A percentile compares a stretch with the other conserved stretches of the same genome.
phyloP scores from a whole-genome alignment of 2,797 vertebrate genomes.

The Argentina silus region DNA sequence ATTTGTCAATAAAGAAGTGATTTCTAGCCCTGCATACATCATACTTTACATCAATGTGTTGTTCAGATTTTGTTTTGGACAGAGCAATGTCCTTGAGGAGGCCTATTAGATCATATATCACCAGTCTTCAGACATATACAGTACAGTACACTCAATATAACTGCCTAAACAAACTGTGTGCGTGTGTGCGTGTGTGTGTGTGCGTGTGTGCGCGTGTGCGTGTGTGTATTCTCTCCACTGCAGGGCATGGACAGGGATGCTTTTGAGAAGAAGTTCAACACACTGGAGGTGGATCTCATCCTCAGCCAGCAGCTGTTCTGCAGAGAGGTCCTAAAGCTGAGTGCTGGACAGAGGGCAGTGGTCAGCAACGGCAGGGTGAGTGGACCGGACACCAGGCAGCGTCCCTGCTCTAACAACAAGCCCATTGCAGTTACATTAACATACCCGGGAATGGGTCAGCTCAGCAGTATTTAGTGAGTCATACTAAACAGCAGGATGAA shows the following conservation, averaged over 20 bases:
- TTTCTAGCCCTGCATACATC: constrained; percentile 53
- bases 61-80: constrained; percentile 48
- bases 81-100: constrained; percentile 48
- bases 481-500: constrained; percentile 2
- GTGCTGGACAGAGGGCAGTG: constrained; percentile 85
- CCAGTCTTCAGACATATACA: constrained; percentile 26
- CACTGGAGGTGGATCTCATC: constrained; percentile 88
- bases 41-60: constrained; percentile 49
- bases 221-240: constrained; percentile 32
- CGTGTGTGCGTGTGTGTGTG: background rate
- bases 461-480: background rate
- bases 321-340: constrained; percentile 86
- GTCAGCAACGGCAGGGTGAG: constrained; percentile 94
- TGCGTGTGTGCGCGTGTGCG: constrained; percentile 3
- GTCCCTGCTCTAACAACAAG: background rate
- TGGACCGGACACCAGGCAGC: background rate
- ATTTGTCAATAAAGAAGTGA: constrained; percentile 57
- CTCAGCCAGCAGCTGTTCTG: constrained; percentile 90
- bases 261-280: constrained; percentile 97
- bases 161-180: background rate
- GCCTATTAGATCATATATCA: constrained; percentile 33
- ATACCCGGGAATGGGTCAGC: background rate
- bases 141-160: constrained; percentile 32
- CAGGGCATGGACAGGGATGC: constrained; percentile 88
- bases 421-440: background rate